A percentile compares a stretch with the other conserved stretches of the same genome.
Evolutionary conservation across 2,113 vertebrate species (phyloP).

Genomic region (Xenotilapia caudafasciata): DNA sequence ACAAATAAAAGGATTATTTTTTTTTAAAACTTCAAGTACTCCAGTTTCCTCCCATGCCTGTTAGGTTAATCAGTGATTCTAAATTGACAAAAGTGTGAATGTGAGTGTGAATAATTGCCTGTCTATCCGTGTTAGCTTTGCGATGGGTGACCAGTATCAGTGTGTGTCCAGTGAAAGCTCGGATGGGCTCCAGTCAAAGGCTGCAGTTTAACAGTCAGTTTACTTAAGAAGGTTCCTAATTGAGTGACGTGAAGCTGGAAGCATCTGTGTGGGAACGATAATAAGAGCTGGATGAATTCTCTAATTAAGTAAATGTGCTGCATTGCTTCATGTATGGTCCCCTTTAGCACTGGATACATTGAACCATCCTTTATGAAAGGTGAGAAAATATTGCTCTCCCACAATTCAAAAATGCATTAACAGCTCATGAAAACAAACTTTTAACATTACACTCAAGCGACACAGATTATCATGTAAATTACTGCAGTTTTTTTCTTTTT

Average conservation of each 20-base stretch:
- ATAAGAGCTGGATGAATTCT: neutral
- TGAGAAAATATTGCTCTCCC: neutral
- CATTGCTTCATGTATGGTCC: neutral
- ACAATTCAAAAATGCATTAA: neutral
- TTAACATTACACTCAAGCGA: neutral
- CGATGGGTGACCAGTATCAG: neutral
- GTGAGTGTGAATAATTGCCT: neutral
- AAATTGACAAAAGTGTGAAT: neutral
- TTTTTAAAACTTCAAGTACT: neutral
- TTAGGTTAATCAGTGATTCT: neutral
- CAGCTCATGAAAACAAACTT: neutral
- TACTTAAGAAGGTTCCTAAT: neutral
- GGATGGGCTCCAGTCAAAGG: neutral
- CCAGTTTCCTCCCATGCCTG: neutral
- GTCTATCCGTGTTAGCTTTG: neutral
- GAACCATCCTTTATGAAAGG: neutral
- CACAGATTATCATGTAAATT: neutral
- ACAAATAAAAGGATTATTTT: rapidly evolving
- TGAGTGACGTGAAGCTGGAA: neutral
- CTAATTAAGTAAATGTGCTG: neutral
- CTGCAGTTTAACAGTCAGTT: neutral
- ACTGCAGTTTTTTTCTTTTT: neutral
- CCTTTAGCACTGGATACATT: neutral
- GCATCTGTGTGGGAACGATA: neutral
- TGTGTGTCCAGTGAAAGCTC: neutral